Evolutionary conservation across 2,888 invertebrate species (phyloP).

Genomic region (Tipula unca): DNA sequence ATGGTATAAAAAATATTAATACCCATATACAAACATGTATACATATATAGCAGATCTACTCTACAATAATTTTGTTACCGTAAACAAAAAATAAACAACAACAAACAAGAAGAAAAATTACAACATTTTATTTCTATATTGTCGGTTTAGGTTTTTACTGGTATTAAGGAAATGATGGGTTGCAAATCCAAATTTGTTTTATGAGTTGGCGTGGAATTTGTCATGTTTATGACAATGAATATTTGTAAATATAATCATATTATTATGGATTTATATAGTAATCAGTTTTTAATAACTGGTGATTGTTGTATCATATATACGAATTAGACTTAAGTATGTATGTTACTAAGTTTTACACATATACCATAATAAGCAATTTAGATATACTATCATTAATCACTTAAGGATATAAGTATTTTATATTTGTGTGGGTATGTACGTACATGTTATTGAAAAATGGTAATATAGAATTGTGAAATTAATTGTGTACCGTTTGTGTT

Average conservation of each 20-base stretch:
- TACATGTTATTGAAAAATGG: no score
- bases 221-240: not conserved
- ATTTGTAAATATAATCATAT: not conserved
- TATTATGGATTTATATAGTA: not conserved
- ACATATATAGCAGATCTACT: not conserved
- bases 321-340: not conserved
- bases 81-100: not conserved
- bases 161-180: slow-evolving; percentile 8
- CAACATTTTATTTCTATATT: not conserved
- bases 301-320: not conserved
- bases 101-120: not conserved
- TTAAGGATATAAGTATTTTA: no score
- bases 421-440: no score
- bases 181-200: not conserved
- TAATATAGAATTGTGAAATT: no score
- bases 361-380: no score
- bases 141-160: not conserved
- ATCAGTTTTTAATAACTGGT: not conserved
- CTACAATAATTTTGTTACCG: not conserved
- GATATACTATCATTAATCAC: no score
- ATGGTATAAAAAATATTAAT: not conserved
- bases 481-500: no score
- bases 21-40: not conserved
- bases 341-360: no score
- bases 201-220: not conserved